Conservation (phyloP, 2,797 vertebrate genomes). For the Hemitrygon akajei region DNA sequence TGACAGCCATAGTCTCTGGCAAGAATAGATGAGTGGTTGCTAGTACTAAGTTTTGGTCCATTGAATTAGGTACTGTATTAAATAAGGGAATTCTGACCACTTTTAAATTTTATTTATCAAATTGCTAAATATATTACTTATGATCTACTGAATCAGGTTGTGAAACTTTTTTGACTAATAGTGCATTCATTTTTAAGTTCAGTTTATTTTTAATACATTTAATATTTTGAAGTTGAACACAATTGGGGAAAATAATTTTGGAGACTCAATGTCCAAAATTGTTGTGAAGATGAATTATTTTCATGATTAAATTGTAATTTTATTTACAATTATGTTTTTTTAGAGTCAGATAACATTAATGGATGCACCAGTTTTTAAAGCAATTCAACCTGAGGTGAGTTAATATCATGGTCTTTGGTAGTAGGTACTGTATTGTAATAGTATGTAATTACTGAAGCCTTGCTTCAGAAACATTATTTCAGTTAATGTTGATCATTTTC, state of each 20-base stretch:
- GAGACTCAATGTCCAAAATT: background rate
- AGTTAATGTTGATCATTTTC: background rate
- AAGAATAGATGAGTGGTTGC: no score
- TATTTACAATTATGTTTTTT: background rate
- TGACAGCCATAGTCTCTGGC: no score
- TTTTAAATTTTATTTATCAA: background rate
- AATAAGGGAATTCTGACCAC: no score
- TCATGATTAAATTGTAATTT: background rate
- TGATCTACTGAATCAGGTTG: background rate
- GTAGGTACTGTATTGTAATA: background rate
- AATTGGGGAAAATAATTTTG: background rate
- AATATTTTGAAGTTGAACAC: background rate
- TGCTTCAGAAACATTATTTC: background rate
- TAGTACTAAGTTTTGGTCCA: no score
- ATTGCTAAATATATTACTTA: background rate
- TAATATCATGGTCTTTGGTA: background rate
- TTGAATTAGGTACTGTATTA: no score
- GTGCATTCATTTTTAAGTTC: no score
- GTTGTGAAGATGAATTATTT: background rate
- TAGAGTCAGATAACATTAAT: constrained; percentile 97
- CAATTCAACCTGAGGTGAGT: constrained; percentile 95
- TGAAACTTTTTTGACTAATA: no score
- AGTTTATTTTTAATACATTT: background rate
- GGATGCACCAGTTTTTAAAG: constrained; percentile 96
- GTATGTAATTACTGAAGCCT: background rate